Conservation (phyloP, 2,888 invertebrate genomes). For the Acheta domesticus region DNA sequence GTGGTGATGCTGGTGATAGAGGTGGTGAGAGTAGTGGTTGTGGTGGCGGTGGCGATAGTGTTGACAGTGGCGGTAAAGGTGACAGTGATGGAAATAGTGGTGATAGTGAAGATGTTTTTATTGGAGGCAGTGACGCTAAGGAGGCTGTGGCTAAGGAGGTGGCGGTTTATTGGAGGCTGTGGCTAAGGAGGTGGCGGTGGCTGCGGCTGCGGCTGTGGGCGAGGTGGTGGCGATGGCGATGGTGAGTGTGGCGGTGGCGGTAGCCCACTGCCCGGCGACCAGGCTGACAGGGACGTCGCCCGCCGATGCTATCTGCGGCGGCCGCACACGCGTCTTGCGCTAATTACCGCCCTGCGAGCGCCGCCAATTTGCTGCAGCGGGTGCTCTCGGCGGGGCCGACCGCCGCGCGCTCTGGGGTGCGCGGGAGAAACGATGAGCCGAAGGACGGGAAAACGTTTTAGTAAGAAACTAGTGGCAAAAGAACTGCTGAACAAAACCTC, state of each 20-base stretch:
- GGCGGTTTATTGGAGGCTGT: neutral
- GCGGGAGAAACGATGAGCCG: too few species aligned
- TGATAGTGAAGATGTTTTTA: neutral
- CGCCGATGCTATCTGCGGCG: neutral
- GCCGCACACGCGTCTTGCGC: neutral
- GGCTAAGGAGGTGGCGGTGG: constrained; percentile 41
- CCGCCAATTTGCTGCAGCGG: constrained; percentile 2
- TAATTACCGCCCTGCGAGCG: neutral
- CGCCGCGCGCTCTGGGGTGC: too few species aligned
- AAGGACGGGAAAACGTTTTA: too few species aligned
- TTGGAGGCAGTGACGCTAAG: neutral
- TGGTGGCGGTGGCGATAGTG: neutral
- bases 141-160: neutral
- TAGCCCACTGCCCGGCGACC: constrained; percentile 39
- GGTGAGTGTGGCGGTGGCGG: constrained; percentile 46
- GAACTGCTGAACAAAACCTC: too few species aligned
- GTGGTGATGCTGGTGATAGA: neutral
- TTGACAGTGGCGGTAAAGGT: neutral
- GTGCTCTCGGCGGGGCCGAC: too few species aligned
- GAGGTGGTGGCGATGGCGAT: constrained; percentile 30
- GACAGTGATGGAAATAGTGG: neutral
- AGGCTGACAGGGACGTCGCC: neutral
- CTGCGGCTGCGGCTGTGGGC: too few species aligned
- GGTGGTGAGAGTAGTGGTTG: neutral
- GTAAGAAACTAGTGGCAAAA: too few species aligned